Evolutionary conservation across 1,140 invertebrate species (phyloP), one percentile per base, ranked within the genome.

Genomic region (Eueides isabella): DNA sequence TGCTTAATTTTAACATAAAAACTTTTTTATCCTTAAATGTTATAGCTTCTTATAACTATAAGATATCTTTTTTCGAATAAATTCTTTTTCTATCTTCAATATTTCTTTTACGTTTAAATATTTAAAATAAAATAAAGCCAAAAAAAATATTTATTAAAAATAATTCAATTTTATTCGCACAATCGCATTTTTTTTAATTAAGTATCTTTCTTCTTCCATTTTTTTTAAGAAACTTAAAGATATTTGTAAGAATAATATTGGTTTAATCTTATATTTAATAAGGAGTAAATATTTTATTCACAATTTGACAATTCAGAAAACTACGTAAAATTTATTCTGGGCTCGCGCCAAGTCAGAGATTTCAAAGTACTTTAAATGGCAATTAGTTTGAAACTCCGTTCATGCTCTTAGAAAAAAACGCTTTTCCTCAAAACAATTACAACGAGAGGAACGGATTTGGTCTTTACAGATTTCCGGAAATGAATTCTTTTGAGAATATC

Each of bases 371-470:
- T 61, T 6, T 68, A 61, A 68, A 26, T 30, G 44, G 41, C 67
- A 68, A 68, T 68, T 68, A 68, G 67, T 33, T 65, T 30, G 63
- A 44, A 68, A 48, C 66, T 61, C 26, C 31, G 44, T 31, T 30
- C 44, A 68, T 68, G 41, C n/a, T 68, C 33, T 61, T 23, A 30
- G 29, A 38, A 38, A 38, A 38, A 61, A 30, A 55, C 28, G 66
- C 11, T 68, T 61, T 68, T 30, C 28, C 44, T 68, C 44, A 68
- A 55, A 68, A 61, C 14, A 55, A 61, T 61, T 61, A 55, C 19
- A 55, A 55, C 19, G 31, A 68, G 23, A 68, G 41, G 55, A 68
- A 55, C 67, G 28, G 67, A 68, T 68, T 68, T 55, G 41, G 23
- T 68, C 67, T 55, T 68, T 68, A 31, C 4, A 44, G 55, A 61